Percentiles rank a stretch among this genome's conserved stretches.
phyloP scores from a whole-genome alignment of 2,888 invertebrate genomes.

The Metellina segmentata region DNA sequence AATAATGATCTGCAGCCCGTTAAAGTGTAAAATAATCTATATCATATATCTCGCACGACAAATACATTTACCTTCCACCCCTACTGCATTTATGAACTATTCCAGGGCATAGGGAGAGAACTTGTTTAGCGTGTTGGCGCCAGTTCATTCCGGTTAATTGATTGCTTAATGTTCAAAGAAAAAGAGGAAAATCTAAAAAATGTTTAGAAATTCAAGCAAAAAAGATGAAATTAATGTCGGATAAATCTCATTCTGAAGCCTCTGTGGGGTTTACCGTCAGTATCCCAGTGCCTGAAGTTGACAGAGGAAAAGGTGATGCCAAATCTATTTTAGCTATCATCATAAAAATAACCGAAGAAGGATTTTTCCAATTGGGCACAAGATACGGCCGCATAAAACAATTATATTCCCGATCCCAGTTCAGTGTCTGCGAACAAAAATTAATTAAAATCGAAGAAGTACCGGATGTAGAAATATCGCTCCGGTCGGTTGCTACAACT shows the following conservation, averaged over 20 bases:
- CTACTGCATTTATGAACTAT: slow-evolving; percentile 68
- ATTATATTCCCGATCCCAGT: slow-evolving; percentile 1
- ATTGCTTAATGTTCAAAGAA: too few relatives aligned
- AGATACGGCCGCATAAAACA: too few relatives aligned
- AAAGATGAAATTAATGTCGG: too few relatives aligned
- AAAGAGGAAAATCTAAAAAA: too few relatives aligned
- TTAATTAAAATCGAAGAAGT: slow-evolving; percentile 57
- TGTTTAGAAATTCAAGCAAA: too few relatives aligned
- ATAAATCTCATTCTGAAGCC: too few relatives aligned
- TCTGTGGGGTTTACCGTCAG: too few relatives aligned
- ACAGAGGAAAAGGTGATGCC: slow-evolving; percentile 66
- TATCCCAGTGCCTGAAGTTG: slow-evolving; percentile 66
- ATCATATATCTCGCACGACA: slow-evolving; percentile 61
- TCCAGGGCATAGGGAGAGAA: slow-evolving; percentile 50
- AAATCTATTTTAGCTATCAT: slow-evolving; percentile 71
- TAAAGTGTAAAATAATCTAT: slow-evolving; percentile 70
- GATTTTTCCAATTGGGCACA: too few relatives aligned
- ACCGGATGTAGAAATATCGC: slow-evolving; percentile 68
- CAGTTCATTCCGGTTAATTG: too few relatives aligned
- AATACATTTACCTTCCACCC: slow-evolving; percentile 66
- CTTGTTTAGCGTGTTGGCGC: too few relatives aligned
- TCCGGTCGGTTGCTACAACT: slow-evolving; percentile 71
- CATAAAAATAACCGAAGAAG: slow-evolving; percentile 63
- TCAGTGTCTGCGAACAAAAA: slow-evolving; percentile 58
- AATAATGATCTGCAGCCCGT: slow-evolving; percentile 6